Evolutionary conservation across 2,113 vertebrate species (phyloP).

Genomic region (Tetrax tetrax): DNA sequence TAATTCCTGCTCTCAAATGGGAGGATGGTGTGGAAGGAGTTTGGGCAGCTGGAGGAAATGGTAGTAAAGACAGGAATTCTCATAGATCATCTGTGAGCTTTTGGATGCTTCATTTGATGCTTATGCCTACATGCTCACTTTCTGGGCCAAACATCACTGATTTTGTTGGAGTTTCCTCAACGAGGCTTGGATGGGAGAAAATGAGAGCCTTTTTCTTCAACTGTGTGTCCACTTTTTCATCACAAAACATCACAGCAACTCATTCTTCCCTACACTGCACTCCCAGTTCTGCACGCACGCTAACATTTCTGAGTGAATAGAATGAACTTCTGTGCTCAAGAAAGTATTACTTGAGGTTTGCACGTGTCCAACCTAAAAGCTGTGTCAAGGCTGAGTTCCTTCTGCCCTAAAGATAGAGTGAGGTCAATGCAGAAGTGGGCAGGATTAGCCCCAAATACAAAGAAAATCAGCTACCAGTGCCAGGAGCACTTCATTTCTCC

Average conservation of each 20-base stretch:
- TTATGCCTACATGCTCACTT: neutral
- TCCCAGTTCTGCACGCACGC: neutral
- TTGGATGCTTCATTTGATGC: constrained; percentile 10
- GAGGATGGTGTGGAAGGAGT: neutral
- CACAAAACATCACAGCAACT: constrained; percentile 19
- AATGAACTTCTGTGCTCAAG: neutral
- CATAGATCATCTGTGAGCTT: constrained; percentile 16
- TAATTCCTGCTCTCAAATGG: neutral
- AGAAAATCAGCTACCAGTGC: neutral
- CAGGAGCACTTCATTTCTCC: neutral
- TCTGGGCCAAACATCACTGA: constrained; percentile 32
- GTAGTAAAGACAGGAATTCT: constrained; percentile 22
- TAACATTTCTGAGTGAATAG: neutral
- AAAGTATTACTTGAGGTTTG: neutral
- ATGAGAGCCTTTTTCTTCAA: constrained; percentile 6
- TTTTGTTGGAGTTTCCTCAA: constrained; percentile 45
- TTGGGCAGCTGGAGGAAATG: neutral
- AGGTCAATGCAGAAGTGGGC: neutral
- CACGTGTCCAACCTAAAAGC: neutral
- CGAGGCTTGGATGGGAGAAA: constrained; percentile 32
- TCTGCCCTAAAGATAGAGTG: neutral
- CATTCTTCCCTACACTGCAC: neutral
- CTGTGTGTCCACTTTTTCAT: neutral
- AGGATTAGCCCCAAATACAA: neutral
- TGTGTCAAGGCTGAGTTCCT: neutral